Percentiles rank a stretch among this genome's conserved stretches.
phyloP scores from a whole-genome alignment of 2,888 invertebrate species.

The Spodoptera picta region DNA sequence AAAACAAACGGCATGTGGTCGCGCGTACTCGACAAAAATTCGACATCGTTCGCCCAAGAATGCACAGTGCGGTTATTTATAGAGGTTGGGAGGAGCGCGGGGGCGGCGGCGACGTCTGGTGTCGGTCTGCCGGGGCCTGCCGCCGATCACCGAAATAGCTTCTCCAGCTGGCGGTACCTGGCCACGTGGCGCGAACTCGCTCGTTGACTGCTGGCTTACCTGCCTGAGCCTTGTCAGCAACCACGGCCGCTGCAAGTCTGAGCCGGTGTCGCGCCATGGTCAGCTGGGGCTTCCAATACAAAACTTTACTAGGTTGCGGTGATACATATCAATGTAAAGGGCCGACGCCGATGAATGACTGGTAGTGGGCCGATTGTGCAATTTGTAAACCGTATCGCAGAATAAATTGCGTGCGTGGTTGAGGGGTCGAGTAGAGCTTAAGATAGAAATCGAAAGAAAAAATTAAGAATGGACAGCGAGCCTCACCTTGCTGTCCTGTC shows the following conservation, averaged over 20 bases:
- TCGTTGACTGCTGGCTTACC: conserved; percentile 68
- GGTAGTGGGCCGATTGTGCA: conserved; percentile 17
- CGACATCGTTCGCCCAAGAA: conserved; percentile 88
- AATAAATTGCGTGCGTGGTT: conserved; percentile 9
- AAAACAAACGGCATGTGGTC: conserved; percentile 87
- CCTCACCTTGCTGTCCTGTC: too few relatives aligned
- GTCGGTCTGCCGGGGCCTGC: conserved; percentile 90
- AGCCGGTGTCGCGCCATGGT: conserved; percentile 3
- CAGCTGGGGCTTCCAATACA: conserved; percentile 4
- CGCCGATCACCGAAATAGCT: conserved; percentile 88
- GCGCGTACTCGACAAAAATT: conserved; percentile 89
- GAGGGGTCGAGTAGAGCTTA: conserved; percentile 2
- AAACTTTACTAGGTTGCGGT: conserved; percentile 24
- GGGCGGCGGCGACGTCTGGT: conserved; percentile 88
- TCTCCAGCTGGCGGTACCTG: conserved; percentile 87
- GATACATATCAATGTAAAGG: conserved; percentile 16
- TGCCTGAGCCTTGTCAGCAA: conserved; percentile 53
- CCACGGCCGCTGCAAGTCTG: conserved; percentile 11
- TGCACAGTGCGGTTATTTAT: conserved; percentile 87
- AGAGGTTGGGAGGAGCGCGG: conserved; percentile 87
- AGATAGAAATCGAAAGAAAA: conserved; percentile 7
- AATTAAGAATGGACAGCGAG: neutral
- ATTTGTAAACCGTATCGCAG: conserved; percentile 18
- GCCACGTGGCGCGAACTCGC: conserved; percentile 80
- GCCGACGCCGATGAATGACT: conserved; percentile 8